These are phyloP conservation scores for Canis aureus DNA, from an alignment of 2,113 vertebrate species.

Conservation along the genomic window DNA sequence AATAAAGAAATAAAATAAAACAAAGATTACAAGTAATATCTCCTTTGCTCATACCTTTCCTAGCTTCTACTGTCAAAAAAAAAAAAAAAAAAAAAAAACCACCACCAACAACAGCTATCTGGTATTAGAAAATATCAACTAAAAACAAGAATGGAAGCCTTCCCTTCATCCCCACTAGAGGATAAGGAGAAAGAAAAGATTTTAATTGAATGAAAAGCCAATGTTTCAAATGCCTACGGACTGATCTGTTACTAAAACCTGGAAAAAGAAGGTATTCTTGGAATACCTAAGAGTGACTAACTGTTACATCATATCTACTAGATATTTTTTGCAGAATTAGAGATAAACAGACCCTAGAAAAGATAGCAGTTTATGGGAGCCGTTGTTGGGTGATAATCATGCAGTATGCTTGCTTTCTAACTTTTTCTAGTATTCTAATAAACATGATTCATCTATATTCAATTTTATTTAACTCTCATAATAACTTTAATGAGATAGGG, in stretches of 20 bases:
- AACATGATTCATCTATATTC: not conserved
- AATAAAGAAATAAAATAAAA: too few species aligned
- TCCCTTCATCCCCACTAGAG: not conserved
- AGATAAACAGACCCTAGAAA: not conserved
- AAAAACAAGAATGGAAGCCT: not conserved
- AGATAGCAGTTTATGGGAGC: not conserved
- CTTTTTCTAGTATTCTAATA: conserved; percentile 28
- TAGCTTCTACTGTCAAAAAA: not conserved
- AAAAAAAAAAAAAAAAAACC: too few species aligned
- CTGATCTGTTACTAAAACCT: conserved; percentile 4
- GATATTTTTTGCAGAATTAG: not conserved
- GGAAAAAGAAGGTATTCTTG: not conserved
- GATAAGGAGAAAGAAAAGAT: not conserved
- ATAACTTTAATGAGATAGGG: not conserved
- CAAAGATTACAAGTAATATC: not conserved
- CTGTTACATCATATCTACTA: not conserved
- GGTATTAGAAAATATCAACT: not conserved
- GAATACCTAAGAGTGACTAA: not conserved
- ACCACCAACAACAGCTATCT: not conserved
- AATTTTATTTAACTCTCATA: conserved; percentile 27
- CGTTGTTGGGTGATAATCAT: not conserved
- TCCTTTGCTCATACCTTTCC: not conserved
- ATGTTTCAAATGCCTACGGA: not conserved
- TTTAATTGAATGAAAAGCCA: not conserved
- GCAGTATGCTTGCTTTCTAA: not conserved